A percentile compares a stretch with the other conserved stretches of the same genome.
These are phyloP conservation scores for Rhaphigaster nebulosa DNA, from an alignment of 2,888 invertebrate species.

Conservation along the genomic window DNA sequence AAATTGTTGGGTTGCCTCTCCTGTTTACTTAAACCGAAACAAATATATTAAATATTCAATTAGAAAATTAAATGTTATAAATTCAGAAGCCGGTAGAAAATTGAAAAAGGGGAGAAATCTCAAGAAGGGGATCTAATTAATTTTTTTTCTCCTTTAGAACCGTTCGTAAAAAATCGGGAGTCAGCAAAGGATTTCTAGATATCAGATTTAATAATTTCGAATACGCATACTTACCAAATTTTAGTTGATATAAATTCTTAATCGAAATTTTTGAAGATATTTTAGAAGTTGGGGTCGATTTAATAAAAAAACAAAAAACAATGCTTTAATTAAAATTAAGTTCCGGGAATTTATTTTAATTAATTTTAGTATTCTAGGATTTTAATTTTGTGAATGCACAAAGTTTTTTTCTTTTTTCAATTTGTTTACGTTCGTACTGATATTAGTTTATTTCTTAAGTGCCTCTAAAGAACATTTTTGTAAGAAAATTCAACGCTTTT, in stretches of 20 bases:
- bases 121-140: neutral
- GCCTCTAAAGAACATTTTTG: no score
- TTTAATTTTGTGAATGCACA: no score
- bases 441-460: no score
- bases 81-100: neutral
- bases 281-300: neutral
- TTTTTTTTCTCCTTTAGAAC: neutral
- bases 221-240: neutral
- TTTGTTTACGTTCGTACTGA: no score
- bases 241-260: neutral
- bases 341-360: no score
- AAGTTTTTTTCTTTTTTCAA: no score
- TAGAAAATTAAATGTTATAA: neutral
- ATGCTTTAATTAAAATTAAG: no score
- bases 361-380: no score
- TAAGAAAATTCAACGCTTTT: no score
- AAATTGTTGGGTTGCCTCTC: neutral
- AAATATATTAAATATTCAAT: conserved; percentile 13
- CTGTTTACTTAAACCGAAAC: neutral
- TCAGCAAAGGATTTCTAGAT: neutral
- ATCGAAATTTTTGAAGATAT: neutral
- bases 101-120: neutral
- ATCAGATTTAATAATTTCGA: neutral
- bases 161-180: neutral
- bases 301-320: neutral